Evolutionary conservation across 2,797 vertebrate species (phyloP).

Genomic region (Sciurus vulgaris): DNA sequence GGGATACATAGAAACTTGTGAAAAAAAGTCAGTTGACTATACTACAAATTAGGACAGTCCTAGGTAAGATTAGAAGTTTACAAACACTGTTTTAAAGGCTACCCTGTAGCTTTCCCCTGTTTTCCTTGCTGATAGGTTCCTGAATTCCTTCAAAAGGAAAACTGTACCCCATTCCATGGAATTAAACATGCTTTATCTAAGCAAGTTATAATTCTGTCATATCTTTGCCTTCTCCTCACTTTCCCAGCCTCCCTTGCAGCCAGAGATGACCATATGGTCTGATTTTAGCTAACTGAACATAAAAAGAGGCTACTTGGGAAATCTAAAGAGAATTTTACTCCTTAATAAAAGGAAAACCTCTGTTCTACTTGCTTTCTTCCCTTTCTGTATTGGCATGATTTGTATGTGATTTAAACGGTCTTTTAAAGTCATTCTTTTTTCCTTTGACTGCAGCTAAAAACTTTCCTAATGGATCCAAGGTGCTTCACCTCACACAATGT

Average conservation of each 20-base stretch:
- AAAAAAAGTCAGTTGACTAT: not conserved
- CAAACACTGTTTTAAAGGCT: not conserved
- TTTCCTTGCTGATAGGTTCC: not conserved
- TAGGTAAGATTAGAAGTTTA: not conserved
- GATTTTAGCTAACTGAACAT: not conserved
- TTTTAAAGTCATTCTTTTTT: not conserved
- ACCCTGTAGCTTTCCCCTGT: not conserved
- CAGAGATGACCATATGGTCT: not conserved
- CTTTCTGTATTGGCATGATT: not conserved
- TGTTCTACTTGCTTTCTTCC: not conserved
- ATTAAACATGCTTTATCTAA: not conserved
- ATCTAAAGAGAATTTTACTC: not conserved
- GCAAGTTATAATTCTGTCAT: not conserved
- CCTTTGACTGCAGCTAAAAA: not conserved
- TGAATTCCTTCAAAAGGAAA: not conserved
- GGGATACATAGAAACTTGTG: not conserved
- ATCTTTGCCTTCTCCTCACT: not conserved
- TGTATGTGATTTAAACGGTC: not conserved
- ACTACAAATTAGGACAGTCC: not conserved
- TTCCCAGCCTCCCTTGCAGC: not conserved
- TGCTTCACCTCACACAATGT: not conserved
- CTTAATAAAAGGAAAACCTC: not conserved
- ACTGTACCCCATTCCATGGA: not conserved
- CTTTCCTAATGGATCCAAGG: not conserved
- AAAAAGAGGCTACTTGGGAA: not conserved